These are phyloP conservation scores for Micronycteris hirsuta DNA, from an alignment of 2,113 vertebrate species.

Conservation along the genomic window DNA sequence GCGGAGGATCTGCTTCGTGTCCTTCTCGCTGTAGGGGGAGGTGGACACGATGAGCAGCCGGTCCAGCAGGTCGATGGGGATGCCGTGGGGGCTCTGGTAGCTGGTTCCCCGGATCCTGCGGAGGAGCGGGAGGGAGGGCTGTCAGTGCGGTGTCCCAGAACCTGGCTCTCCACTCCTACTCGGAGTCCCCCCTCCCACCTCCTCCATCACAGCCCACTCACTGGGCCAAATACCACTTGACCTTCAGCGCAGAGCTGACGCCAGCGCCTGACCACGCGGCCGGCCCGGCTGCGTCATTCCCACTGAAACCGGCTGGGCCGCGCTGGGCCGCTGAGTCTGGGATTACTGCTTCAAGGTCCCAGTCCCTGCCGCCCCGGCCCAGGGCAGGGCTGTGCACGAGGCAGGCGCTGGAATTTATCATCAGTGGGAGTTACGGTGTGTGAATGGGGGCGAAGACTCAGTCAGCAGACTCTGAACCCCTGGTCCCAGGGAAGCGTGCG, in stretches of 20 bases:
- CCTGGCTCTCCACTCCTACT: neutral
- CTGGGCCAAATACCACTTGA: neutral
- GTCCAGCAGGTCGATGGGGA: constrained; percentile 93
- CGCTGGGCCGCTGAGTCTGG: neutral
- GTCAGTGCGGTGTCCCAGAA: neutral
- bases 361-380: neutral
- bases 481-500: fast-evolving
- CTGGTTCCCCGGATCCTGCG: constrained; percentile 92
- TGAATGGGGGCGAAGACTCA: fast-evolving
- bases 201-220: neutral
- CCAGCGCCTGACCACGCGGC: neutral
- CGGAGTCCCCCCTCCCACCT: neutral
- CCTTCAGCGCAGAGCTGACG: neutral
- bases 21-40: constrained; percentile 92
- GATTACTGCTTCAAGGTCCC: constrained; percentile 42
- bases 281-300: fast-evolving
- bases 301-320: fast-evolving
- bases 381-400: neutral
- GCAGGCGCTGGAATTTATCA: fast-evolving
- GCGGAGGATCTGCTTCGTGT: constrained; percentile 92
- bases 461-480: neutral
- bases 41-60: constrained; percentile 93
- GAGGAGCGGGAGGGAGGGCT: fast-evolving
- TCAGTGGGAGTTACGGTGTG: fast-evolving
- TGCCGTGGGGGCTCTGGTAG: constrained; percentile 93